These are phyloP conservation scores for Dendrolimus kikuchii DNA, from an alignment of 1,140 invertebrate species.

Conservation along the genomic window DNA sequence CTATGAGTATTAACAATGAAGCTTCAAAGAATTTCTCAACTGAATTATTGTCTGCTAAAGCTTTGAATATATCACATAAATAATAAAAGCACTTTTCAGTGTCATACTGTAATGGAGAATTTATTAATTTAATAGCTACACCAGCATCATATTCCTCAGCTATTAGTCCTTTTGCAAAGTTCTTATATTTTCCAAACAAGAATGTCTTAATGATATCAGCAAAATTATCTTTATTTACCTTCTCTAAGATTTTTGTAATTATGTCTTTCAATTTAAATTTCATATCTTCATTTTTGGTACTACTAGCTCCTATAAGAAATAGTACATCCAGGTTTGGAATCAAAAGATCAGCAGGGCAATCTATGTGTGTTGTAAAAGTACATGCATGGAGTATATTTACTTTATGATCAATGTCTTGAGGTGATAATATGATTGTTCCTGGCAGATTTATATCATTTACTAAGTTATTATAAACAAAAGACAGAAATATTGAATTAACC, in stretches of 20 bases:
- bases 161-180: conserved; percentile 10
- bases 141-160: conserved; percentile 54
- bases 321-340: conserved; percentile 45
- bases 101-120: conserved; percentile 16
- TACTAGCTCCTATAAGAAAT: conserved; percentile 39
- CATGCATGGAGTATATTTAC: conserved; percentile 61
- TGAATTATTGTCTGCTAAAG: conserved; percentile 20
- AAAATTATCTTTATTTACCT: conserved; percentile 27
- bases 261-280: conserved; percentile 49
- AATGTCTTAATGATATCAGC: conserved; percentile 23
- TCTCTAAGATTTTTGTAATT: conserved; percentile 48
- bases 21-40: conserved; percentile 32
- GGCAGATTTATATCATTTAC: conserved; percentile 29
- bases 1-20: conserved; percentile 34
- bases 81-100: conserved; percentile 28
- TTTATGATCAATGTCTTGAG: conserved; percentile 60
- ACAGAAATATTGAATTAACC: conserved; percentile 55
- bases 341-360: conserved; percentile 33
- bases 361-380: conserved; percentile 38
- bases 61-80: conserved; percentile 40
- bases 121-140: conserved; percentile 37
- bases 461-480: conserved; percentile 43
- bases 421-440: conserved; percentile 47
- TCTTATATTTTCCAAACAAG: conserved; percentile 30
- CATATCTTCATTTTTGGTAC: conserved; percentile 35